Evolutionary conservation across 2,113 vertebrate genomes (phyloP), one percentile per base, ranked within the genome.

Genomic region (Sapajus apella): DNA sequence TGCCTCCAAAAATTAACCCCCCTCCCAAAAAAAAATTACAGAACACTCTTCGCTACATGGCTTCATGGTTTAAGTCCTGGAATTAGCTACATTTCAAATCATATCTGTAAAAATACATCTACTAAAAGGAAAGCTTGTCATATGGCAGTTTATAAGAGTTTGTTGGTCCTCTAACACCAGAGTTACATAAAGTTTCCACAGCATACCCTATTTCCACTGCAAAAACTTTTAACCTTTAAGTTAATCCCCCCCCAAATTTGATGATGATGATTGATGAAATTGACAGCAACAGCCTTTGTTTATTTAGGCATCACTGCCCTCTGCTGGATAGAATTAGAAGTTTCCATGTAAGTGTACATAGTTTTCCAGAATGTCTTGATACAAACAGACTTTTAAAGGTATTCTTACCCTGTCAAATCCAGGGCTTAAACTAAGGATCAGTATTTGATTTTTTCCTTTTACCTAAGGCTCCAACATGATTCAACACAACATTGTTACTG

Each of bases 261-360:
- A 35, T 10, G 30, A 50, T 30, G 16, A 16, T 17, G 18, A 58
- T 61, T 55, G 68, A 81, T 17, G 9, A 30, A 1, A 14, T 18
- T 21, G 1, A 32, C 2, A 3, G 16, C 3, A 30, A 80, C 56
- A 35, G 66, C 13, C 9, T 64, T 47, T 9, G 25, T 93, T 98
- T 95, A 45, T 90, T 97, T 96, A 97, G 94, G 81, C 79, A 73
- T 37, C 35, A 94, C 96, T 98, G 97, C 97, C 97, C 96, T 97
- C 98, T 97, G 85, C 96, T 96, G 97, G 94, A 37, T 1, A 95
- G 3, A 94, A 70, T n/a, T 80, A 89, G 35, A 90, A 47, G 18
- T 75, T 85, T 47, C 56, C 32, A 17, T 6, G 6, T 35, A 50
- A 94, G 50, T 3, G 1, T 18, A 86, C 16, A 18, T 47, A 21